These are phyloP conservation scores for Elymnias hypermnestra DNA, from an alignment of 1,140 invertebrate species.

Conservation along the genomic window DNA sequence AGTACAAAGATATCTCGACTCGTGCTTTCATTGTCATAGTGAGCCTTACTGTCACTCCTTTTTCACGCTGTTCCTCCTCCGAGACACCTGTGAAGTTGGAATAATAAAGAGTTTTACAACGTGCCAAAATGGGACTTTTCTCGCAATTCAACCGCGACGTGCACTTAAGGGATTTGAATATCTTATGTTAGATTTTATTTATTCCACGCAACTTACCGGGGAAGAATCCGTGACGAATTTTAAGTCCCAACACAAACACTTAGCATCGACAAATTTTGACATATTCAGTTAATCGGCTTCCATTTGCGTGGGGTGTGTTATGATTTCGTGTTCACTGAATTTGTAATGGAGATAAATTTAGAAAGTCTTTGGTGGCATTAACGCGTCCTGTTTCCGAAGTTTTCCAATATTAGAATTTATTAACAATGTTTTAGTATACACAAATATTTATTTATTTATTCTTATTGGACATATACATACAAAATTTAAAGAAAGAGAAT, in stretches of 20 bases:
- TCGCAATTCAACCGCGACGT: conserved; percentile 70
- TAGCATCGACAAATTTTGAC: conserved; percentile 29
- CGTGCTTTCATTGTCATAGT: too few relatives aligned
- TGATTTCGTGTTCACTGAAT: conserved; percentile 7
- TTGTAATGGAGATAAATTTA: neutral
- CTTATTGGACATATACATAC: too few relatives aligned
- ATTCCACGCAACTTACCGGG: conserved; percentile 51
- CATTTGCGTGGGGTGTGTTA: neutral
- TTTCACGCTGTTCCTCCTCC: conserved; percentile 43
- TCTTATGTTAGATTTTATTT: conserved; percentile 68
- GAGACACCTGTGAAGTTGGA: conserved; percentile 66
- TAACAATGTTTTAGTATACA: too few relatives aligned
- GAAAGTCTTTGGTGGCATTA: too few relatives aligned
- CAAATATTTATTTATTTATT: too few relatives aligned
- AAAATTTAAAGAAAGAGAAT: too few relatives aligned
- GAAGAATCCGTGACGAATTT: conserved; percentile 50
- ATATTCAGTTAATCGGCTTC: conserved; percentile 9
- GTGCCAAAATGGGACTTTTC: conserved; percentile 71
- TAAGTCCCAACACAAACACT: conserved; percentile 55
- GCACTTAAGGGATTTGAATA: conserved; percentile 75
- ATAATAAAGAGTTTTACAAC: conserved; percentile 74
- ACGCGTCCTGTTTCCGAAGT: too few relatives aligned
- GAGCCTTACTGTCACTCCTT: conserved; percentile 30
- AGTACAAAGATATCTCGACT: neutral
- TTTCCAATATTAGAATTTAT: too few relatives aligned